A percentile compares a stretch with the other conserved stretches of the same genome.
phyloP scores from a whole-genome alignment of 2,113 vertebrate genomes.

The Gopherus evgoodei region DNA sequence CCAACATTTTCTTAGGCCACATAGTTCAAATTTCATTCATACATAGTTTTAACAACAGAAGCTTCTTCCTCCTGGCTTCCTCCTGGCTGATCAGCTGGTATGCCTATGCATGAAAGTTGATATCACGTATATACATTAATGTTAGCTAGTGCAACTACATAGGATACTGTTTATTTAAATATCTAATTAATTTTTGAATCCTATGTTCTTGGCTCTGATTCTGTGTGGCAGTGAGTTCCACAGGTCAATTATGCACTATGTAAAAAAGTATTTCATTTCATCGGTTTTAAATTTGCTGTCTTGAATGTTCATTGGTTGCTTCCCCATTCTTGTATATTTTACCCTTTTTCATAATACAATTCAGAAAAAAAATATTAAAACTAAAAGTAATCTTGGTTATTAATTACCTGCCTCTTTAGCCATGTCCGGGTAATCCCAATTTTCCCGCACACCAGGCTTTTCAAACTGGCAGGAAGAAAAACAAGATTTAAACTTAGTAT shows the following conservation, averaged over 20 bases:
- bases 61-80: not conserved
- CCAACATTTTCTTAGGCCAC: not conserved
- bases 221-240: not conserved
- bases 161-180: not conserved
- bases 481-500: not conserved
- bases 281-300: not conserved
- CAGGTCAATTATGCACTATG: not conserved
- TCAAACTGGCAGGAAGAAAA: slow-evolving; percentile 82
- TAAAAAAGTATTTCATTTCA: not conserved
- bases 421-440: slow-evolving; percentile 92
- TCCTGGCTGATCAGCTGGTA: not conserved
- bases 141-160: not conserved
- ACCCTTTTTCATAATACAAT: not conserved
- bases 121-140: rapidly evolving
- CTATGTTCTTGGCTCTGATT: not conserved
- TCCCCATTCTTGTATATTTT: not conserved
- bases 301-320: not conserved
- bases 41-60: not conserved
- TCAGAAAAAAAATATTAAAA: not conserved
- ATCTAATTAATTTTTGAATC: not conserved
- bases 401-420: slow-evolving; percentile 93
- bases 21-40: not conserved
- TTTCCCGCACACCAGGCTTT: slow-evolving; percentile 81
- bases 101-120: not conserved
- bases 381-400: not conserved